phyloP scores from a whole-genome alignment of 2,888 invertebrate species.

The Cheilosia variabilis region DNA sequence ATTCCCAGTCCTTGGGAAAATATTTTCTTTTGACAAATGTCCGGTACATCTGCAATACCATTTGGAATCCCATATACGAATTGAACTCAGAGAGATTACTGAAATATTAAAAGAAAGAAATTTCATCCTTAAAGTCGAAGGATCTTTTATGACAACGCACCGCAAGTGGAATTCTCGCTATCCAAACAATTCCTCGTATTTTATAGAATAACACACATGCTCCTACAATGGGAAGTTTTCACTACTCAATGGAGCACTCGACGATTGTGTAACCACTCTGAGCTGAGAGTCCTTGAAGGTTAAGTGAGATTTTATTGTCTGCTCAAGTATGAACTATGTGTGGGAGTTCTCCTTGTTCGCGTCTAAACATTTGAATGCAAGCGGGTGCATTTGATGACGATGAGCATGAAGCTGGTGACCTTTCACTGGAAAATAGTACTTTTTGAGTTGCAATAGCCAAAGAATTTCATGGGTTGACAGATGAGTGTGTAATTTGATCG shows the following conservation, averaged over 20 bases:
- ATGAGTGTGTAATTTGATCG: too few relatives aligned
- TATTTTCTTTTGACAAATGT: conserved; percentile 1
- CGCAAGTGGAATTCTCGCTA: conserved; percentile 54
- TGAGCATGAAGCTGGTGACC: background rate
- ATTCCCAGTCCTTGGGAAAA: conserved; percentile 13
- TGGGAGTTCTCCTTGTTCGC: background rate
- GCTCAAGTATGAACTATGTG: conserved; percentile 18
- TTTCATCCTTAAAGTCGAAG: conserved; percentile 57
- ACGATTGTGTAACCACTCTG: conserved; percentile 54
- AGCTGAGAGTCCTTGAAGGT: conserved; percentile 56
- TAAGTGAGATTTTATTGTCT: conserved; percentile 55
- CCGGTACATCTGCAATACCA: background rate
- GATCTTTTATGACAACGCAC: conserved; percentile 45
- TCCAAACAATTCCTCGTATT: conserved; percentile 52
- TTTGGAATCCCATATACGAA: conserved; percentile 1
- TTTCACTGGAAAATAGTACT: background rate
- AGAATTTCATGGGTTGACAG: too few relatives aligned
- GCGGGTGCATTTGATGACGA: background rate
- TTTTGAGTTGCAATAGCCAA: background rate
- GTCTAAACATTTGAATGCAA: conserved; percentile 20
- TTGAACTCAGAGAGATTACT: conserved; percentile 9
- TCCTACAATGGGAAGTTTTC: conserved; percentile 34
- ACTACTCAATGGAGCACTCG: conserved; percentile 42
- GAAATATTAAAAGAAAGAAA: conserved; percentile 26
- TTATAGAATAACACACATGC: conserved; percentile 35